Base-by-base conservation (phyloP, 2,888 invertebrate genomes). In the Leptura quadrifasciata region DNA sequence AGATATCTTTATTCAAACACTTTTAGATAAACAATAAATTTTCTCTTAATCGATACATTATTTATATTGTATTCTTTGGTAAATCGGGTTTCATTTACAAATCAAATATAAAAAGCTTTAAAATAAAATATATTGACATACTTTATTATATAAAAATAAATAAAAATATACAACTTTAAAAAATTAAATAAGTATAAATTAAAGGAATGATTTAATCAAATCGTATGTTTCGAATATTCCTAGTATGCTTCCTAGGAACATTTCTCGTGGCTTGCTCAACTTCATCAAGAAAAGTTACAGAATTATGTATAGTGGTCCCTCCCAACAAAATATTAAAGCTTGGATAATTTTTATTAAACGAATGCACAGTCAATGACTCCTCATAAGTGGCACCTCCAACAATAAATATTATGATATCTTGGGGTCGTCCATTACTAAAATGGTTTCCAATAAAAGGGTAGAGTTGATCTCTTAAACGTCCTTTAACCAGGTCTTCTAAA, bases 301-400 rank as follows among this genome's bases (percentile, higher is more conserved):
- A 95, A 88, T 98, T 99, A 87, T 97, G 98, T 60, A 99, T 91
- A 0, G 94, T 94, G 0, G 97, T 97, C n/a, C 97, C 97, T 9
- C 98, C 98, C 0, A 98, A 89, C 73, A 98, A 92, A 18, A 98
- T 93, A 83, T 94, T 93, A 47, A 94, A 93, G 1, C 94, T 93
- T 0, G 94, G 93, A 87, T 95, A 94, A 65, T 92, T 94, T 84
- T 91, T 92, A 87, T 97, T 97, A 72, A 98, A 88, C 87, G 87
- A 92, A 88, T 98, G 94, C 1, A 98, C 95, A 47, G 95, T 93
- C 20, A 96, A 89, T 0, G 98, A 94, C 90, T 99, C 99, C 88
- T 99, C 99, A 88, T 98, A 99, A 0, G 99, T 99, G 55, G 95
- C 93, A 15, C 99, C 99, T 1, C 99, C 99, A 74, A 99, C 93